Evolutionary conservation across 2,888 invertebrate species (phyloP).

Genomic region (Piscicola geometra): DNA sequence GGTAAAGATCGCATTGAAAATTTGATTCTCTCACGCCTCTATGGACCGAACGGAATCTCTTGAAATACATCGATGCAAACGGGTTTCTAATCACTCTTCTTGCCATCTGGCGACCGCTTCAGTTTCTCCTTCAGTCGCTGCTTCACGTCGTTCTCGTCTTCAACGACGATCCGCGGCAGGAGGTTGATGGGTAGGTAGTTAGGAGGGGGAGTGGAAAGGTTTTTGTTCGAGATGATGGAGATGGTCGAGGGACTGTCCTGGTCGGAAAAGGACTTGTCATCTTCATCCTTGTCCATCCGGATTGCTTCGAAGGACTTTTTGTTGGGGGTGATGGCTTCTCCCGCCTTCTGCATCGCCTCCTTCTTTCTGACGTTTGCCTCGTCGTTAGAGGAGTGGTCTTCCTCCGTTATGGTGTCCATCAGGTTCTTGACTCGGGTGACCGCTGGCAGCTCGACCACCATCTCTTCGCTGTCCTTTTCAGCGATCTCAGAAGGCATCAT

Average conservation of each 20-base stretch:
- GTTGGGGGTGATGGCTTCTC: too few species aligned
- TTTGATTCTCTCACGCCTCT: too few species aligned
- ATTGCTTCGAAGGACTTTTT: not conserved
- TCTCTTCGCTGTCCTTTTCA: constrained; percentile 13
- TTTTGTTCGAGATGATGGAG: too few species aligned
- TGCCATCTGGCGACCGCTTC: not conserved
- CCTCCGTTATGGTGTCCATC: constrained; percentile 31
- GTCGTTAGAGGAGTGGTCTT: constrained; percentile 16
- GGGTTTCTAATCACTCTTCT: constrained; percentile 6
- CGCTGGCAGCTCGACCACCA: constrained; percentile 30
- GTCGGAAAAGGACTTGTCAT: not conserved
- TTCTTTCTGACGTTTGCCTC: not conserved
- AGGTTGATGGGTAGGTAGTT: not conserved
- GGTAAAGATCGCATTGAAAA: too few species aligned
- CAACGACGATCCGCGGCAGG: not conserved
- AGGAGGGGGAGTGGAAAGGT: too few species aligned
- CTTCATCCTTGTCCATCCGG: not conserved
- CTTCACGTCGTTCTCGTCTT: constrained; percentile 3
- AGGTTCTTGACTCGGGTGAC: constrained; percentile 15
- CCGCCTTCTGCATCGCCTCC: too few species aligned
- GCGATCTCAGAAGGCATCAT: not conserved
- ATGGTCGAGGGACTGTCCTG: too few species aligned
- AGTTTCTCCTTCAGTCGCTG: not conserved
- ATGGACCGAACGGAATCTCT: too few species aligned
- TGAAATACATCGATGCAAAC: too few species aligned